A percentile compares a stretch with the other conserved stretches of the same genome.
Evolutionary conservation across 64 coral and sea anemone species (phyloP).

Genomic region (Platygyra sinensis): DNA sequence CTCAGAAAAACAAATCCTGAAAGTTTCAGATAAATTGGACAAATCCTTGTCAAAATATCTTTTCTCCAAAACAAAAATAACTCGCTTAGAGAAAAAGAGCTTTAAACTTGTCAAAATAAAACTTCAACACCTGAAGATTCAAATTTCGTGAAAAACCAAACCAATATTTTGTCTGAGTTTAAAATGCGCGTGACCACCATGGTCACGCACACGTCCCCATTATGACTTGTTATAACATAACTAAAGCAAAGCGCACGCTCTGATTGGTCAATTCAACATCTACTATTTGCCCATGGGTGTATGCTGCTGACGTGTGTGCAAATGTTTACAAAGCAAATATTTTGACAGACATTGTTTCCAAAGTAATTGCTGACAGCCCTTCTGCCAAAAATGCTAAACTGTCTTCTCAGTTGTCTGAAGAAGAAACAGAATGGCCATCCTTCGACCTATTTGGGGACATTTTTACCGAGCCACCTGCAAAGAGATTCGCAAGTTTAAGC

Average conservation of each 20-base stretch:
- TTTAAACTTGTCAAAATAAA: too few species aligned
- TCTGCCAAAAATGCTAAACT: background rate
- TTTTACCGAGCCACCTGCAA: background rate
- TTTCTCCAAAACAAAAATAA: too few species aligned
- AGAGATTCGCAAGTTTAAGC: background rate
- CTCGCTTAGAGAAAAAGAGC: too few species aligned
- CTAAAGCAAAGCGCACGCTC: background rate
- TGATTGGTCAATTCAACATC: background rate
- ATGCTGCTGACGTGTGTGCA: background rate
- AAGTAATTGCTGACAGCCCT: background rate
- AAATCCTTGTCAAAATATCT: too few species aligned
- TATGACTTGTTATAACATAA: slow-evolving; percentile 2
- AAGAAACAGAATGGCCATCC: too few species aligned
- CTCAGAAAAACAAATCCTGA: too few species aligned
- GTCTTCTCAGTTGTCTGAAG: background rate
- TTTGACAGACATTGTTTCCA: background rate
- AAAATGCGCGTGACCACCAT: too few species aligned
- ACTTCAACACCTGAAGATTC: too few species aligned
- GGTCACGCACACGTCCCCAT: too few species aligned
- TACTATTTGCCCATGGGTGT: background rate
- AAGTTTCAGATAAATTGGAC: too few species aligned
- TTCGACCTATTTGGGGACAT: background rate
- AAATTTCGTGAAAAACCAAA: too few species aligned
- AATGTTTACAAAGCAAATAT: slow-evolving; percentile 8
- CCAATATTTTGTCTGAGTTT: too few species aligned